Conservation (phyloP, 2,888 invertebrate genomes). For the Erpobdella octoculata region DNA sequence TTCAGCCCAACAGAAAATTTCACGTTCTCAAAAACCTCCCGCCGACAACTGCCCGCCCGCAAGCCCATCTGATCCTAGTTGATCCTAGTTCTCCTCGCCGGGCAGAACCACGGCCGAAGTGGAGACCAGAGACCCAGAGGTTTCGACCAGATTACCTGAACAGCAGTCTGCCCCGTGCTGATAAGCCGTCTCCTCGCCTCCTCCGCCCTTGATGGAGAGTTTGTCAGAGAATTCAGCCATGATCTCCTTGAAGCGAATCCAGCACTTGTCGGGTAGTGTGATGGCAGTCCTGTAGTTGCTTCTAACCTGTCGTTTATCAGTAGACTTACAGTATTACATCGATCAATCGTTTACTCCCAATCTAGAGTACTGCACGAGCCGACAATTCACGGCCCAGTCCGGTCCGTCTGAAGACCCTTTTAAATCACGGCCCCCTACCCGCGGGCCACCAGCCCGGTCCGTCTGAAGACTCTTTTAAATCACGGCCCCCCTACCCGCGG, state of each 20-base stretch:
- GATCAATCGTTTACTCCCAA: too few relatives aligned
- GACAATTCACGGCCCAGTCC: too few relatives aligned
- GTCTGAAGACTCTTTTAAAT: background rate
- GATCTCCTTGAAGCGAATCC: constrained; percentile 94
- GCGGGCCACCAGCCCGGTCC: too few relatives aligned
- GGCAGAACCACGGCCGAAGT: background rate
- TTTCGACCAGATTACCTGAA: background rate
- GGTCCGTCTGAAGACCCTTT: too few relatives aligned
- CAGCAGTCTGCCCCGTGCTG: background rate
- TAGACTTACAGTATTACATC: too few relatives aligned
- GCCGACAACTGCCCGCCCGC: background rate
- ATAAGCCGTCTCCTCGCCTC: background rate
- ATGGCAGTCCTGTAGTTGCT: constrained; percentile 97
- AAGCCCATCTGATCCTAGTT: background rate
- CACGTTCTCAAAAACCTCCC: too few relatives aligned
- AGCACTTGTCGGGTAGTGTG: constrained; percentile 96
- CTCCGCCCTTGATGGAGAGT: background rate
- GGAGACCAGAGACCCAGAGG: background rate
- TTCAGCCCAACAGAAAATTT: too few relatives aligned
- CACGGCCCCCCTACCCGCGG: background rate
- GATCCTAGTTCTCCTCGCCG: too few relatives aligned
- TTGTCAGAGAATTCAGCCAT: constrained; percentile 54
- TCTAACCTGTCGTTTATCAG: too few relatives aligned
- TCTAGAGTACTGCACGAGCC: too few relatives aligned
- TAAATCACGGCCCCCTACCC: too few relatives aligned